phyloP scores from a whole-genome alignment of 2,113 vertebrate species.

The Panthera tigris region DNA sequence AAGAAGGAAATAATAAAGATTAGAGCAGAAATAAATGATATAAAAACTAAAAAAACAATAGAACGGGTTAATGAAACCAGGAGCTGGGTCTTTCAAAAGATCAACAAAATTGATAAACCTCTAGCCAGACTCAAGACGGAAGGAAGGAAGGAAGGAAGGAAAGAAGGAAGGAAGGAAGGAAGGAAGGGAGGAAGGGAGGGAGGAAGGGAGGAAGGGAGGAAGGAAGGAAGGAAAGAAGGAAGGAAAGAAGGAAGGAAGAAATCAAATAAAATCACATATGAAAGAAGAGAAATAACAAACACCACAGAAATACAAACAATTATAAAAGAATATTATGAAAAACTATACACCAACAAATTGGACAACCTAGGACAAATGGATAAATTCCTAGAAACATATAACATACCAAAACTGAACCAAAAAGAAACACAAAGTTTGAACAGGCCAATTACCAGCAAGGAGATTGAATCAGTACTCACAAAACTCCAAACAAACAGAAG shows the following conservation, averaged over 20 bases:
- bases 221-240: neutral
- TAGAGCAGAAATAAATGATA: neutral
- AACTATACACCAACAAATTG: neutral
- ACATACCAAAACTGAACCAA: neutral
- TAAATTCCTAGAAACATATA: neutral
- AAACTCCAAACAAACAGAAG: neutral
- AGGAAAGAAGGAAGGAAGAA: neutral
- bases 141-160: neutral
- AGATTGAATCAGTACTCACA: neutral
- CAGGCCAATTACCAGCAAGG: neutral
- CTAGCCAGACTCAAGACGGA: neutral
- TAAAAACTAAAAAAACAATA: neutral
- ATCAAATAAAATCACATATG: neutral
- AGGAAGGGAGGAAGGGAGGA: too few relatives aligned
- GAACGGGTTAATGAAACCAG: neutral
- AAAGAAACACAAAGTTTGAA: neutral
- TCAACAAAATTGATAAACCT: neutral
- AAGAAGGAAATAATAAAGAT: neutral
- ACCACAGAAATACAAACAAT: neutral
- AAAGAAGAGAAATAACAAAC: neutral
- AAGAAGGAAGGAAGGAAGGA: neutral
- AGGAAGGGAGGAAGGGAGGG: accelerated
- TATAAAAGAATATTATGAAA: neutral
- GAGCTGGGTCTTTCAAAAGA: neutral
- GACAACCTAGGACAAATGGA: neutral